Evolutionary conservation across 2,888 invertebrate species (phyloP), one percentile per base, ranked within the genome.

Genomic region (Eueremaeus valkanovi): DNA sequence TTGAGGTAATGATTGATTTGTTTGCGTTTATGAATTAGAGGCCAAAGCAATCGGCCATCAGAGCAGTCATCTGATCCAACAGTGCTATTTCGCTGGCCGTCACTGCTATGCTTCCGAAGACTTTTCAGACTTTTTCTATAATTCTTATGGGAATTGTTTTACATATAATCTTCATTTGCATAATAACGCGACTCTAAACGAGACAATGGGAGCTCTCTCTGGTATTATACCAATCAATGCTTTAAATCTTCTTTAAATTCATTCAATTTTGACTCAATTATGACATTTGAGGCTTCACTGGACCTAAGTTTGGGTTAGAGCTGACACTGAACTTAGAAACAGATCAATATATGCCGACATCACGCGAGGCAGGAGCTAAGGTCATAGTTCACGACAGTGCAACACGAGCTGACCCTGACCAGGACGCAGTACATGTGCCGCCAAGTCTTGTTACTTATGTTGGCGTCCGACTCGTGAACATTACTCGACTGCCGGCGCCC

Each of bases 331-430:
- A 76, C 66, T 42, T 78, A 18, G 76, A 78, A 33, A 76, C 76
- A 9, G 73, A 73, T 40, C 73, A 77, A 42, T 78, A 78, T 72
- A 78, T 78, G 78, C 78, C 78, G 3, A 78, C 78, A n/a, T 75
- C 78, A 13, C 75, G 70, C 5, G 78, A 78, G 66, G 70, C 75
- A 18, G 78, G 78, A 18, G 76, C 76, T 11, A 78, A 76, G 51
- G 70, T 78, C 36, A 68, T 78, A 1, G 63, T 75, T 13, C 75
- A 75, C 18, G 75, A 73, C 49, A 72, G 42, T 9, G 49, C 29
- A 11, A 51, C 61, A 2, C 42, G 75, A 9, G 78, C 78, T 13
- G 78, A 78, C 68, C 76, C 76, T 0, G 78, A 78, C 55, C 76
- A 78, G 72, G 78, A 78, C 63, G 75, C 78, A 2, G 73, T 78